Evolutionary conservation across 30 jellyfish, hydroid and myxozoan genomes (phyloP), one percentile per base, ranked within the genome.

Genomic region (Turritopsis rubra): DNA sequence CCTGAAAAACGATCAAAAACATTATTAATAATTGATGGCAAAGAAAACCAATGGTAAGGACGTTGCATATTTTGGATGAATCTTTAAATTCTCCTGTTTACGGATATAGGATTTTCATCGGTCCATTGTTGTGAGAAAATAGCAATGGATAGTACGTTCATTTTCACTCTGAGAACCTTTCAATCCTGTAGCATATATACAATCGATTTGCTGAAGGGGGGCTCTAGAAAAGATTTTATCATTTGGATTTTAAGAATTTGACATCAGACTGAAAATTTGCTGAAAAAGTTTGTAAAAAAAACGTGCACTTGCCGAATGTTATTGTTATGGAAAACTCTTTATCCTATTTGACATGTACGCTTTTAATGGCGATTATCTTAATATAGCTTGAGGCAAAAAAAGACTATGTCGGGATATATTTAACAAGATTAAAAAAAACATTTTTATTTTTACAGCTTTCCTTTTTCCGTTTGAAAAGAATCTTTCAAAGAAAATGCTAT

Each of bases 41-140:
- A 91, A 4, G 98, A 92, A 28, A 85, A 92, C 75, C 90, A 92
- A 52, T 92, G 98, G 98, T 92, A 83, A 54, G 96, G 79, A 28
- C 52, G 60, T 41, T 41, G 13, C 60, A 41, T 41, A 41, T 5
- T 41, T 41, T n/a, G n/a, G n/a, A n/a, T n/a, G n/a, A n/a, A n/a
- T n/a, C n/a, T n/a, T n/a, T n/a, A n/a, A n/a, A n/a, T n/a, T n/a
- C n/a, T n/a, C n/a, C n/a, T n/a, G n/a, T n/a, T n/a, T n/a, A n/a
- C n/a, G 60, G 60, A 41, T 5, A 13, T 5, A 41, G 13, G 60
- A 13, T 41, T 5, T 13, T 41, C 60, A 41, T 13, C 60, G 60
- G 60, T 41, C 60, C 60, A 41, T 41, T 5, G 60, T 41, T 41
- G 60, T 41, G 60, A 41, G 60, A 41, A 41, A 41, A 41, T 41